These are phyloP conservation scores for Leucophenga varia DNA, from an alignment of 1,140 invertebrate species.

Conservation along the genomic window DNA sequence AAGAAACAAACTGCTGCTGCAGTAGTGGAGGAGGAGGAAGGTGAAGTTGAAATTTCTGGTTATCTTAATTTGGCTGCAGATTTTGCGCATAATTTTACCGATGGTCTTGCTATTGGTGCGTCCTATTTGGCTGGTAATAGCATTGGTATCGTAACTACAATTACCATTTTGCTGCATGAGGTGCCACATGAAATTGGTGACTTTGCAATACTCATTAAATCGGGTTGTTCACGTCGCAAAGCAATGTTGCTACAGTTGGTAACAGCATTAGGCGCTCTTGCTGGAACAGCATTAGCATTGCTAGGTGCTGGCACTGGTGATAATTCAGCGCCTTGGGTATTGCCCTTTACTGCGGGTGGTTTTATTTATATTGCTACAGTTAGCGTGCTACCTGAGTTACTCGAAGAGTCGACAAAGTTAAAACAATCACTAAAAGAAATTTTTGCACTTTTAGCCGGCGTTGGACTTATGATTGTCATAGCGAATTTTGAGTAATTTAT, in stretches of 20 bases:
- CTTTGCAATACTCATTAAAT: slow-evolving; percentile 92
- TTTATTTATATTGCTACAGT: slow-evolving; percentile 96
- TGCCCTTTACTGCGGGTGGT: slow-evolving; percentile 94
- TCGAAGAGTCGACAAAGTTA: slow-evolving; percentile 73
- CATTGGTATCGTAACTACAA: slow-evolving; percentile 86
- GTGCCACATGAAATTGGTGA: slow-evolving; percentile 97
- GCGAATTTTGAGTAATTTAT: slow-evolving; percentile 49
- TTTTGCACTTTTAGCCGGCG: slow-evolving; percentile 73
- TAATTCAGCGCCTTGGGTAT: slow-evolving; percentile 88
- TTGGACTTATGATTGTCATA: slow-evolving; percentile 77
- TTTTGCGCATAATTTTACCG: slow-evolving; percentile 96
- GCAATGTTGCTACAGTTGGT: slow-evolving; percentile 88
- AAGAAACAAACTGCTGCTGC: slow-evolving; percentile 6
- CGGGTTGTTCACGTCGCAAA: slow-evolving; percentile 87
- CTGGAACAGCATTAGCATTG: slow-evolving; percentile 86
- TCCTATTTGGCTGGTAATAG: slow-evolving; percentile 87
- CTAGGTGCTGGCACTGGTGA: slow-evolving; percentile 58
- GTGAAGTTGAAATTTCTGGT: slow-evolving; percentile 74
- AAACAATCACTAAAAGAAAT: slow-evolving; percentile 83
- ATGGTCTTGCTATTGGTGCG: slow-evolving; percentile 92
- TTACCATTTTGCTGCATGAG: slow-evolving; percentile 90
- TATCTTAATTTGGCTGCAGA: slow-evolving; percentile 95
- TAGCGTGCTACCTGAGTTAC: slow-evolving; percentile 86
- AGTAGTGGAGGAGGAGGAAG: slow-evolving; percentile 39
- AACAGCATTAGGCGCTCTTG: slow-evolving; percentile 92